Percentiles rank a stretch among this genome's conserved stretches.
Conservation (phyloP, 2,797 vertebrate genomes). For the Simalia tracyae region DNA sequence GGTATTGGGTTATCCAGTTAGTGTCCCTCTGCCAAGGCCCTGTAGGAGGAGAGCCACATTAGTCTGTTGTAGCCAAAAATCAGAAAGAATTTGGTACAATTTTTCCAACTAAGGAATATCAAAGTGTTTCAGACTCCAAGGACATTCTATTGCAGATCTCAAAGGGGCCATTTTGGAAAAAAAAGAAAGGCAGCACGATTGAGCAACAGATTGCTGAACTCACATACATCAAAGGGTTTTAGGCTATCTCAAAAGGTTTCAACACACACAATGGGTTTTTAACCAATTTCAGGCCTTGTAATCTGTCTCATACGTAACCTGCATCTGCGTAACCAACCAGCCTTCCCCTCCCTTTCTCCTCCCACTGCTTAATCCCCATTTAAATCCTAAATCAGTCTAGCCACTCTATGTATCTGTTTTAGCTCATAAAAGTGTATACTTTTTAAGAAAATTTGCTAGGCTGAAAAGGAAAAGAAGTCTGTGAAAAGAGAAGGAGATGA, state of each 20-base stretch:
- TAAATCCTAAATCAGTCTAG: neutral
- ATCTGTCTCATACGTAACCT: neutral
- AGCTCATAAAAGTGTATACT: neutral
- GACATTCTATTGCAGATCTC: neutral
- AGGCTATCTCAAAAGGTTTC: neutral
- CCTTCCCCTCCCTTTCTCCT: neutral
- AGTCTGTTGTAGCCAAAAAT: neutral
- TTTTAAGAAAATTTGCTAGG: neutral
- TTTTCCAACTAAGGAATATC: neutral
- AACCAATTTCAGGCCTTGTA: neutral
- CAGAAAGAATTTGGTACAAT: neutral
- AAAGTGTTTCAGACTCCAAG: neutral
- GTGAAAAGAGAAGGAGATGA: neutral
- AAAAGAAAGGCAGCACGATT: neutral
- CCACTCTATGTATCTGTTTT: neutral
- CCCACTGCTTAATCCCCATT: neutral
- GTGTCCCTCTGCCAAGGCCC: neutral
- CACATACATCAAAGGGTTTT: neutral
- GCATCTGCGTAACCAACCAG: neutral
- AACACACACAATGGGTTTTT: neutral
- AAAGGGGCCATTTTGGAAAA: neutral
- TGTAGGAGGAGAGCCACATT: neutral
- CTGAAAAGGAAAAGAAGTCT: neutral
- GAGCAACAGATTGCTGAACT: neutral
- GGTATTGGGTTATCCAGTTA: neutral